Evolutionary conservation across 2,113 vertebrate genomes (phyloP).

Genomic region (Oncorhynchus masou): DNA sequence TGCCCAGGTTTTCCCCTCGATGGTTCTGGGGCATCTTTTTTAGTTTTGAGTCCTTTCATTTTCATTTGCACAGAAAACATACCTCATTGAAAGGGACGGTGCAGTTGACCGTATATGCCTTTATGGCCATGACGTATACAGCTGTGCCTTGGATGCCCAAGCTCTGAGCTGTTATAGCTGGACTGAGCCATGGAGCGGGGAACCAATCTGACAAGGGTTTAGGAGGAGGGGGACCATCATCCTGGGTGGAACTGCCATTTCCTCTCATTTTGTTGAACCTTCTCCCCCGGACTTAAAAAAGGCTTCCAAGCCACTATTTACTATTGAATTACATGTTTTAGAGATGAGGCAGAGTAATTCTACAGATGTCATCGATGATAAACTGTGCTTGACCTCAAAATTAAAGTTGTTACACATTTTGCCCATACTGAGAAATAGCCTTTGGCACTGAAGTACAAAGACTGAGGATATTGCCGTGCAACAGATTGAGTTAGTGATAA

Average conservation of each 20-base stretch:
- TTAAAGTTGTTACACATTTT: slow-evolving; percentile 49
- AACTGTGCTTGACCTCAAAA: slow-evolving; percentile 39
- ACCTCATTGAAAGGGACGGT: slow-evolving; percentile 58
- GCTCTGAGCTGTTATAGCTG: slow-evolving; percentile 23
- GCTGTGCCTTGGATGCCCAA: slow-evolving; percentile 40
- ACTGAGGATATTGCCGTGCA: slow-evolving; percentile 39
- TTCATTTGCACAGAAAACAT: slow-evolving; percentile 59
- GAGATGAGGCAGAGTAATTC: slow-evolving; percentile 22
- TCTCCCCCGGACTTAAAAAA: slow-evolving; percentile 36
- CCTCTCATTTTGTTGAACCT: slow-evolving; percentile 19
- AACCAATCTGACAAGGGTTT: slow-evolving; percentile 35
- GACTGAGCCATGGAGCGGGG: not conserved
- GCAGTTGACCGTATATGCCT: slow-evolving; percentile 38
- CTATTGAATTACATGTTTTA: slow-evolving; percentile 24
- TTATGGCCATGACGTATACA: slow-evolving; percentile 30
- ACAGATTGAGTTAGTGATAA: slow-evolving; percentile 42
- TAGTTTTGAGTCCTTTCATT: slow-evolving; percentile 43
- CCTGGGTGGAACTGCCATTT: slow-evolving; percentile 29
- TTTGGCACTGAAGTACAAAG: slow-evolving; percentile 33
- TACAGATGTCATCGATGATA: slow-evolving; percentile 16
- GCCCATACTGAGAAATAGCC: slow-evolving; percentile 46
- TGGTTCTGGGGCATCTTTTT: slow-evolving; percentile 42
- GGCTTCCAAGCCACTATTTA: slow-evolving; percentile 33
- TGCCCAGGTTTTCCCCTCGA: slow-evolving; percentile 35
- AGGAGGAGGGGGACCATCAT: slow-evolving; percentile 39